Percentiles rank a stretch among this genome's conserved stretches.
Conservation (phyloP, 2,113 vertebrate species). For the Serinus canaria region DNA sequence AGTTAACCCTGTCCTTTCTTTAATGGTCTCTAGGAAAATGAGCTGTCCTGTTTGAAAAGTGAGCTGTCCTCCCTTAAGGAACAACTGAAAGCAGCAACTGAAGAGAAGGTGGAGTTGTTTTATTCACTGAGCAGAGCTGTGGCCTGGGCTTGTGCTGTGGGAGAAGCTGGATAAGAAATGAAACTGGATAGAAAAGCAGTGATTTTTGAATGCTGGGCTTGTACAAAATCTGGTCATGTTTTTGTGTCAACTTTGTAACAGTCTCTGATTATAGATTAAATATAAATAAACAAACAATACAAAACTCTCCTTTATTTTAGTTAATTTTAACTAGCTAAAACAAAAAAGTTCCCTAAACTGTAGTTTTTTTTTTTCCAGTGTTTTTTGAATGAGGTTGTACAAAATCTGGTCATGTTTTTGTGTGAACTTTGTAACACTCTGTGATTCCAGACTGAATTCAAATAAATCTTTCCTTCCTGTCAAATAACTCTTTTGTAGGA, state of each 20-base stretch:
- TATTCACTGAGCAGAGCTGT: neutral
- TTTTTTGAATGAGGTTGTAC: neutral
- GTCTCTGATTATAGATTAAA: too few relatives aligned
- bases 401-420: neutral
- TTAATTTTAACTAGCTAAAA: too few relatives aligned
- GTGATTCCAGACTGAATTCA: neutral
- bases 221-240: neutral
- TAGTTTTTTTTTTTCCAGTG: too few relatives aligned
- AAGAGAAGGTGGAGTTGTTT: slow-evolving; percentile 79
- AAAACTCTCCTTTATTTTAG: too few relatives aligned
- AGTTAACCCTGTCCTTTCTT: neutral
- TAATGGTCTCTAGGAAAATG: slow-evolving; percentile 75
- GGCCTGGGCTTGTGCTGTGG: neutral
- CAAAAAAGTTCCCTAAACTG: too few relatives aligned
- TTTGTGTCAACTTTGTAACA: neutral
- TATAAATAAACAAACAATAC: too few relatives aligned
- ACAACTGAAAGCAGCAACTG: slow-evolving; percentile 75
- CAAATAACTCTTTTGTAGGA: slow-evolving; percentile 60
- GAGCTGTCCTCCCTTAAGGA: slow-evolving; percentile 78
- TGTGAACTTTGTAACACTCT: neutral
- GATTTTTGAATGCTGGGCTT: neutral
- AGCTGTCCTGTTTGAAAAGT: slow-evolving; percentile 74
- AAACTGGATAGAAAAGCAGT: neutral
- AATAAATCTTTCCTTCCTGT: neutral
- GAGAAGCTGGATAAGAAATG: neutral